Base-by-base conservation (phyloP, 1,140 invertebrate genomes). In the Nebria ingens region DNA sequence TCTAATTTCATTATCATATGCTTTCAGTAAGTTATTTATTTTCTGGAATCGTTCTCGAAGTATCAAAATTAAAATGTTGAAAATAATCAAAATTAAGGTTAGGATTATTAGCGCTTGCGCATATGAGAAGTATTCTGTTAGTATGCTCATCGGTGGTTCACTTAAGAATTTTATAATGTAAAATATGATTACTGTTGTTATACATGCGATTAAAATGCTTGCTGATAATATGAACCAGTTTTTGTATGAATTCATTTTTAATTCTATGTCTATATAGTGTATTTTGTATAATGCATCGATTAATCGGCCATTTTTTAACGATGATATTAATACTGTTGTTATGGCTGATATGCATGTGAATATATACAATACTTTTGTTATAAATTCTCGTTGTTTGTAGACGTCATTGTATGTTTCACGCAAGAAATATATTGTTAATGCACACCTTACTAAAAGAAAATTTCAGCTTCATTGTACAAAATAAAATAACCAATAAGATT, bases 141-240 rank as follows among this genome's bases (percentile, higher is more conserved):
- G 3, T 12, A 45, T 17, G 4, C 15, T 17, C 40, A 45, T 45
- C 6, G 40, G 6, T 12, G 9, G 9, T 9, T 45, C 40, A 17
- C 3, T 45, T 45, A 45, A 45, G 17, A 45, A 45, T 45, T 45
- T 45, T 12, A 45, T 45, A 11, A 17, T 45, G 40, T 45, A 45
- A 17, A 45, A 45, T 17, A 45, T 17, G 4, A 45, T 45, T 4
- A 45, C 40, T 12, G 17, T 45, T 12, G 40, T 17, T 45, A 17
- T 11, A 17, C 15, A 17, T 17, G 17, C 3, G 17, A 17, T 12
- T 12, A 45, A 4, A 12, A 45, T 12, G 3, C 3, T 45, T 45
- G 6, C 40, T 3, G 6, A 11, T 45, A 45, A 17, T 12, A 45
- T 45, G 3, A 45, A 12, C 40, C 40, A 45, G 6, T 6, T 9